phyloP scores from a whole-genome alignment of 2,888 invertebrate species.

The Tachina lurida region DNA sequence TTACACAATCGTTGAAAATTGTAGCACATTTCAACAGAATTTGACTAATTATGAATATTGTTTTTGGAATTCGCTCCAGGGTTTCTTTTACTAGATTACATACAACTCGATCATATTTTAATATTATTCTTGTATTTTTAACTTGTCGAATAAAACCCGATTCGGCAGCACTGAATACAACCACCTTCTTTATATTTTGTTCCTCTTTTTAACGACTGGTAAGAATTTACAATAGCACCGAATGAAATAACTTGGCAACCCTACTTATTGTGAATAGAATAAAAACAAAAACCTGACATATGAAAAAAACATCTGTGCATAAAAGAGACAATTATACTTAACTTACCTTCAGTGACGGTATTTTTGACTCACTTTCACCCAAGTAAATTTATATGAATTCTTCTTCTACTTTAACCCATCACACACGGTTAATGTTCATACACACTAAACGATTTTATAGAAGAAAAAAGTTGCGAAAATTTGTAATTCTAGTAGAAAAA shows the following conservation, averaged over 20 bases:
- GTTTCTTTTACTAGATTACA: too few species aligned
- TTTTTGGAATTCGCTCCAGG: too few species aligned
- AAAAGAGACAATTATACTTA: conserved; percentile 37
- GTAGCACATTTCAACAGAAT: too few species aligned
- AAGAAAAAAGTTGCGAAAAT: conserved; percentile 61
- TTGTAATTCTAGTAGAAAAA: conserved; percentile 38
- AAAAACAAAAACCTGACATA: conserved; percentile 22
- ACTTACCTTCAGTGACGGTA: conserved; percentile 44
- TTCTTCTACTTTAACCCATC: conserved; percentile 45
- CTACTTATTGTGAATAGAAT: conserved; percentile 48
- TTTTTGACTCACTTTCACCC: conserved; percentile 50
- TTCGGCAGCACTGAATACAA: too few species aligned
- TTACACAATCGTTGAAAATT: too few species aligned
- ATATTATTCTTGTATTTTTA: too few species aligned
- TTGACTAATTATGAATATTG: too few species aligned
- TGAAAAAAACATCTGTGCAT: conserved; percentile 42
- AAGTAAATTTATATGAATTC: conserved; percentile 42
- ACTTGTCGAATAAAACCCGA: too few species aligned
- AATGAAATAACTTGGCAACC: conserved; percentile 40
- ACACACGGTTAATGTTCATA: conserved; percentile 52
- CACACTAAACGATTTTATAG: conserved; percentile 58
- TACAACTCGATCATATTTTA: too few species aligned
- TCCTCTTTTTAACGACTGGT: too few species aligned
- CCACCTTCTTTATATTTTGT: too few species aligned
- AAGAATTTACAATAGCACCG: too few species aligned